Evolutionary conservation across 2,888 invertebrate species (phyloP).

Genomic region (Spialia ferax): DNA sequence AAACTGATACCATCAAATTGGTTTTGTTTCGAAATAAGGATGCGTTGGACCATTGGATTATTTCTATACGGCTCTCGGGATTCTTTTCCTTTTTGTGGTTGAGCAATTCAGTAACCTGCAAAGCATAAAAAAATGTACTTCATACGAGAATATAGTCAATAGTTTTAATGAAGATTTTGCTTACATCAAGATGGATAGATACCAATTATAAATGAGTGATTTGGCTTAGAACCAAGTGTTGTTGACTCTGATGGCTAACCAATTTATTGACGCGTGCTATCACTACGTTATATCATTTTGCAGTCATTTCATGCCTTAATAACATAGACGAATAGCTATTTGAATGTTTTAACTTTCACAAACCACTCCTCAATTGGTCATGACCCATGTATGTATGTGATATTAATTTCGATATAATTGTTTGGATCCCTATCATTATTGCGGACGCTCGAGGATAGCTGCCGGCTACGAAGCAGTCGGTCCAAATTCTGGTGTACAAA

Average conservation of each 20-base stretch:
- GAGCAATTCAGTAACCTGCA: background rate
- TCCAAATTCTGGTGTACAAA: slow-evolving; percentile 58
- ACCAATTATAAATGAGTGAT: too few species aligned
- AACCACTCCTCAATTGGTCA: slow-evolving; percentile 60
- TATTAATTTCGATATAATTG: slow-evolving; percentile 73
- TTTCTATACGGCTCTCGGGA: slow-evolving; percentile 2
- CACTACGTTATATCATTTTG: background rate
- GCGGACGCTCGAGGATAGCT: slow-evolving; percentile 67
- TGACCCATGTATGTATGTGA: slow-evolving; percentile 48
- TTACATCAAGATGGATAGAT: background rate
- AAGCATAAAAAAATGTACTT: background rate
- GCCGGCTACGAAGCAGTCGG: slow-evolving; percentile 66
- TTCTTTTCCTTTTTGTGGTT: slow-evolving; percentile 3
- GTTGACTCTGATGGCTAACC: background rate
- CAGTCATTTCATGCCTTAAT: slow-evolving; percentile 12
- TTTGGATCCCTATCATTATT: slow-evolving; percentile 80
- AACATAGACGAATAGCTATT: slow-evolving; percentile 45
- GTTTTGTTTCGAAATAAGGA: slow-evolving; percentile 31
- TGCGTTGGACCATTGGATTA: slow-evolving; percentile 14
- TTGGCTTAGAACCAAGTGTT: too few species aligned
- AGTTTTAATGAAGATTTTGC: too few species aligned
- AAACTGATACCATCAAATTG: slow-evolving; percentile 31
- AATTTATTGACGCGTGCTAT: slow-evolving; percentile 4
- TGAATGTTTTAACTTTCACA: slow-evolving; percentile 60
- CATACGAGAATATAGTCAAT: too few species aligned